Conservation (phyloP, 37 sponge, comb jelly and placozoan species). For the Geodia barretti region DNA sequence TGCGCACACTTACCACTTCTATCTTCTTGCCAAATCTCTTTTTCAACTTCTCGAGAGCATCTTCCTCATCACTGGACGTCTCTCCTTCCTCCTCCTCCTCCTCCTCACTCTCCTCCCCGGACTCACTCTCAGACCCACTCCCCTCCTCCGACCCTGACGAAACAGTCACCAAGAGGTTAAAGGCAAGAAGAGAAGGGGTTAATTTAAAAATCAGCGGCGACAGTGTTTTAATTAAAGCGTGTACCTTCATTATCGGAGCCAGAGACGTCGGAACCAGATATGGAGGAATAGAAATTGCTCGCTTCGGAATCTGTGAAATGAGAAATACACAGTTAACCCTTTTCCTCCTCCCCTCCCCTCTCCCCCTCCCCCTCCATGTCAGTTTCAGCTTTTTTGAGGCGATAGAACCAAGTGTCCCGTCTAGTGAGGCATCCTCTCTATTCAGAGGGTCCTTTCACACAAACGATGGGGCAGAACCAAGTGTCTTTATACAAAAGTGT, state of each 20-base stretch:
- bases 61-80: constrained; percentile 43
- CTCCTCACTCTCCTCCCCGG: constrained; percentile 25
- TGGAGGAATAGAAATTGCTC: constrained; percentile 68
- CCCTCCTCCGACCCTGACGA: constrained; percentile 5
- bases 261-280: constrained; percentile 68
- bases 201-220: too few relatives aligned
- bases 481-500: too few relatives aligned
- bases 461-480: too few relatives aligned
- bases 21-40: constrained; percentile 52
- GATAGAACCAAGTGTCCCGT: too few relatives aligned
- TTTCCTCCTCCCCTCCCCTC: constrained; percentile 26
- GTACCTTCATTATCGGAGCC: constrained; percentile 37
- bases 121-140: constrained; percentile 24
- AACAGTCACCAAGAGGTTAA: not conserved
- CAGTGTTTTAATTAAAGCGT: not conserved
- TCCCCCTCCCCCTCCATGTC: constrained; percentile 35
- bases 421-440: too few relatives aligned
- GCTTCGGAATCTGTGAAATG: constrained; percentile 17
- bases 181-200: not conserved
- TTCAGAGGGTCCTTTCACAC: too few relatives aligned
- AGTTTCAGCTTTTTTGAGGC: too few relatives aligned
- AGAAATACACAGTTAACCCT: not conserved
- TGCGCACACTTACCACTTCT: not conserved
- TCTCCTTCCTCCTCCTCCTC: constrained; percentile 56
- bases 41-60: constrained; percentile 53